Conservation (phyloP, 2,797 vertebrate species). For the Etheostoma nigrum region DNA sequence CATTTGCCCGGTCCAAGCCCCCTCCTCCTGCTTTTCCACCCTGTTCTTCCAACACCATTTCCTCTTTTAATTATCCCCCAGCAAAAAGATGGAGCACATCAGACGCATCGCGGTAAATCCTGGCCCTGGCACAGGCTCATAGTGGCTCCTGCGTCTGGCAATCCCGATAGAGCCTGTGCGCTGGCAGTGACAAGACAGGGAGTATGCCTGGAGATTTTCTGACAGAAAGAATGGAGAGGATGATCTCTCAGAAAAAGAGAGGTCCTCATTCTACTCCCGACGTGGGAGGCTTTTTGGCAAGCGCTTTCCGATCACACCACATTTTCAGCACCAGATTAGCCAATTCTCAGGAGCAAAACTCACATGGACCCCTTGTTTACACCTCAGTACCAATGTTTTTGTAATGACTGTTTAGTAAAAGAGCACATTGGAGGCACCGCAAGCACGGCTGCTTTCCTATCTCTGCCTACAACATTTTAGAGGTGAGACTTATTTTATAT, state of each 20-base stretch:
- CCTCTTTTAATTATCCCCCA: conserved; percentile 89
- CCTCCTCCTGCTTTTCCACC: conserved; percentile 71
- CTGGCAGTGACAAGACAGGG: conserved; percentile 84
- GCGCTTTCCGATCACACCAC: conserved; percentile 73
- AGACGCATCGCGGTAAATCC: conserved; percentile 86
- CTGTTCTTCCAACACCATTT: conserved; percentile 86
- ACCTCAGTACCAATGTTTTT: conserved; percentile 72
- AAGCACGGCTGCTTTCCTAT: conserved; percentile 76
- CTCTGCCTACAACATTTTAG: conserved; percentile 76
- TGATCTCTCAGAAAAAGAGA: conserved; percentile 84
- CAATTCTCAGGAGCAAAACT: conserved; percentile 76
- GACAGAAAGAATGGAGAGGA: conserved; percentile 84
- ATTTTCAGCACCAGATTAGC: conserved; percentile 86
- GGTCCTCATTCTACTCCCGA: conserved; percentile 78
- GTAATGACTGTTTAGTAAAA: conserved; percentile 74
- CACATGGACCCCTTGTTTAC: conserved; percentile 76
- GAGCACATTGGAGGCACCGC: conserved; percentile 61
- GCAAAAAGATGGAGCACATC: conserved; percentile 87
- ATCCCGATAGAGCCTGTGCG: conserved; percentile 84
- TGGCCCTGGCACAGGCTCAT: conserved; percentile 86
- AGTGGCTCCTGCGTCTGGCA: conserved; percentile 85
- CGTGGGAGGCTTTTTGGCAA: conserved; percentile 79
- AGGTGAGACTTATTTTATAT: conserved; percentile 69
- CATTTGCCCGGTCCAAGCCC: conserved; percentile 78
- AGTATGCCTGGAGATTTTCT: conserved; percentile 82